Evolutionary conservation across 2,113 vertebrate species (phyloP), one percentile per base, ranked within the genome.

Genomic region (Gymnogyps californianus): DNA sequence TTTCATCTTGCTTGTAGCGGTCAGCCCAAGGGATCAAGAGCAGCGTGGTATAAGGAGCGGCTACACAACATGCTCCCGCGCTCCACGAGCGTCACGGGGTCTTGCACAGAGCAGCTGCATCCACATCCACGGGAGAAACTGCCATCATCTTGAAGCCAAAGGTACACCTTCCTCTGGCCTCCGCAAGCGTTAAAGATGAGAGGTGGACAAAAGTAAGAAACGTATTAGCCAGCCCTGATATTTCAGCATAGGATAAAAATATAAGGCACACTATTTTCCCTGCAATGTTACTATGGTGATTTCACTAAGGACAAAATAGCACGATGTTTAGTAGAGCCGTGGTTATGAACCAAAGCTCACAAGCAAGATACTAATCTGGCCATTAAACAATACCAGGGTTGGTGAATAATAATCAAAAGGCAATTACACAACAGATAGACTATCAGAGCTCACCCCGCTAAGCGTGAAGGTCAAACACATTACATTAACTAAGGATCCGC

Each of bases 251-350:
- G 57, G 83, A 78, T 71, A 65, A 86, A 82, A 88, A 74, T 51
- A 57, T 10, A n/a, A 90, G 61, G 71, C 57, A 26, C 20, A 0
- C 10, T 64, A 3, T 51, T 77, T 36, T 55, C 83, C 76, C 84
- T n/a, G 80, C 87, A 8, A 83, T 11, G 90, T 93, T 83, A 80
- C 96, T 89, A 80, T 93, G 96, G 92, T 83, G 81, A 80, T 89
- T 74, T 57, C 75, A 44, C 62, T 44, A 55, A 79, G 77, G 65
- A 65, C 64, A 83, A 85, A 86, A 18, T 32, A 86, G 49, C 66
- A 17, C 8, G 0, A 26, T 47, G 72, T 74, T 76, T 52, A 51
- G 61, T 5, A 10, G 42, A 83, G 83, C 66, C 22, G 1, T 31
- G 13, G 31, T 72, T 69, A 69, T 16, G 84, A 94, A 58, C 36